A percentile compares a stretch with the other conserved stretches of the same genome.
These are phyloP conservation scores for Nestor notabilis DNA, from an alignment of 2,113 vertebrate genomes.

Conservation along the genomic window DNA sequence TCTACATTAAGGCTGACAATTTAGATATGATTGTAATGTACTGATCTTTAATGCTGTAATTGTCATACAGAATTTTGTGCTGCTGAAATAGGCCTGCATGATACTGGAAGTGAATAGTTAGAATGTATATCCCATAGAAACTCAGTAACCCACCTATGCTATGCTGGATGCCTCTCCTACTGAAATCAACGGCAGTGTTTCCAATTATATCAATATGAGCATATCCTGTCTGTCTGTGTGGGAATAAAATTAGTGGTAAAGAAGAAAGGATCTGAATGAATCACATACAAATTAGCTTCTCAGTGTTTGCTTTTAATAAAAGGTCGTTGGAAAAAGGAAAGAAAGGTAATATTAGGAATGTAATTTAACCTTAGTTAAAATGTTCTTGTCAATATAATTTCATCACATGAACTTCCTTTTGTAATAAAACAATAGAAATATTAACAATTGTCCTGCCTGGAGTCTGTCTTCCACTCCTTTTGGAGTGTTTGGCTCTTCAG, in stretches of 20 bases:
- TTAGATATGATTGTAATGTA: background rate
- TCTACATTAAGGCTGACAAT: background rate
- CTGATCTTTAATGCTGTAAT: background rate
- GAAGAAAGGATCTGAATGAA: slow-evolving; percentile 9
- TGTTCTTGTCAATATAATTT: background rate
- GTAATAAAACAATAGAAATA: background rate
- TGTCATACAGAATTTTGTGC: background rate
- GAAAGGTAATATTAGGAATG: background rate
- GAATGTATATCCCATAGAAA: background rate
- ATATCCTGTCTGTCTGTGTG: background rate
- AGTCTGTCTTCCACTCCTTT: background rate
- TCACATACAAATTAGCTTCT: background rate
- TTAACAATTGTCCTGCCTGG: background rate
- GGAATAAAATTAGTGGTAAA: background rate
- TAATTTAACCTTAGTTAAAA: background rate
- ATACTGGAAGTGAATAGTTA: background rate
- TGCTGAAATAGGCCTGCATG: background rate
- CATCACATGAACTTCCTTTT: background rate
- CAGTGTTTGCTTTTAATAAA: slow-evolving; percentile 20
- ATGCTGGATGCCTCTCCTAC: background rate
- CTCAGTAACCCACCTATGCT: background rate
- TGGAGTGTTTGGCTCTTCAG: background rate
- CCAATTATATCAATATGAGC: background rate
- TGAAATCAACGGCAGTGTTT: background rate
- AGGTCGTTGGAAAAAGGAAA: background rate